These are phyloP conservation scores for Poecilia latipinna DNA, from an alignment of 2,113 vertebrate species.

Conservation along the genomic window DNA sequence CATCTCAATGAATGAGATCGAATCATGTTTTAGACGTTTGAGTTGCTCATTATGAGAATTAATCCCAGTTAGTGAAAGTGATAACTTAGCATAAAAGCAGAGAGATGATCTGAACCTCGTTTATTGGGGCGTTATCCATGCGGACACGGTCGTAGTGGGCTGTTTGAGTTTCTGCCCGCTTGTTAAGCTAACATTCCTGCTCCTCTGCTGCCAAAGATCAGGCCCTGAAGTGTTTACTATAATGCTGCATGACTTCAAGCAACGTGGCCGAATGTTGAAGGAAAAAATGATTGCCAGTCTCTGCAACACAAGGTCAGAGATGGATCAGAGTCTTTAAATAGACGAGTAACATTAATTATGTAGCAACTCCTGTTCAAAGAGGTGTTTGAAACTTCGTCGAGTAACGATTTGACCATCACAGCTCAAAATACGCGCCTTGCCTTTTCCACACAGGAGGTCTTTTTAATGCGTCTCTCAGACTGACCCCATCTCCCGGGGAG, in stretches of 20 bases:
- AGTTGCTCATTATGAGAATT: not conserved
- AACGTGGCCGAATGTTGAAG: conserved; percentile 43
- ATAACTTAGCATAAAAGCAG: not conserved
- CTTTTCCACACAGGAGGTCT: not conserved
- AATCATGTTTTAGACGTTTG: not conserved
- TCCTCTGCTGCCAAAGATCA: not conserved
- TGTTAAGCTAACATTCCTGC: not conserved
- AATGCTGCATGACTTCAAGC: conserved; percentile 15
- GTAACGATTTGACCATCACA: conserved; percentile 32
- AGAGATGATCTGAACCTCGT: not conserved
- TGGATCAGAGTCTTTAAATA: conserved; percentile 30
- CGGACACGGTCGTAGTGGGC: not conserved
- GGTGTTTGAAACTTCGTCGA: conserved; percentile 45
- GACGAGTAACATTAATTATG: conserved; percentile 53
- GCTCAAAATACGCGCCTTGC: not conserved
- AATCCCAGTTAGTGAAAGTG: not conserved
- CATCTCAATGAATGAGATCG: not conserved
- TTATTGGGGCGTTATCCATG: not conserved
- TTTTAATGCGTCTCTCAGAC: not conserved
- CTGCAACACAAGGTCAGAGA: conserved; percentile 40
- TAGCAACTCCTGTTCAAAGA: conserved; percentile 29
- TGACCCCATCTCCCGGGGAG: not conserved
- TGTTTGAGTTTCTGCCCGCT: not conserved
- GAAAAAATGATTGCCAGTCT: conserved; percentile 50
- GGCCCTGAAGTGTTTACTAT: not conserved